Evolutionary conservation across 2,888 invertebrate species (phyloP).

Genomic region (Pasiphila rectangulata): DNA sequence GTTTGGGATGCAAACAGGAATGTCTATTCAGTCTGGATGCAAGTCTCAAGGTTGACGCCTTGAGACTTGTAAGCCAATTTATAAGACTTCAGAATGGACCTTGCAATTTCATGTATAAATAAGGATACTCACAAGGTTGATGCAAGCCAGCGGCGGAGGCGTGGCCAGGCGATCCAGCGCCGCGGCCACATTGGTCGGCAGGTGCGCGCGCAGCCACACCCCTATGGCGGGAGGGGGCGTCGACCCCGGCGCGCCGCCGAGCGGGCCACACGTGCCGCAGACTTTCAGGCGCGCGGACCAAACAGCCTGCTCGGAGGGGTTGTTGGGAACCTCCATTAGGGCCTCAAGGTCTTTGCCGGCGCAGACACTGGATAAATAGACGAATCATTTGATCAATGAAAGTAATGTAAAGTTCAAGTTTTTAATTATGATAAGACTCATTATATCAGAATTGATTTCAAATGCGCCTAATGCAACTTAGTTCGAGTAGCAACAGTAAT

Average conservation of each 20-base stretch:
- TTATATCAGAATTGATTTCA: no score
- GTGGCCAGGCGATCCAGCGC: slow-evolving; percentile 58
- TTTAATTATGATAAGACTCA: no score
- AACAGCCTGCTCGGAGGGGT: slow-evolving; percentile 53
- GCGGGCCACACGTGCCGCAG: slow-evolving; percentile 50
- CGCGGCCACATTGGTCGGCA: slow-evolving; percentile 56
- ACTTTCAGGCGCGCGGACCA: slow-evolving; percentile 55
- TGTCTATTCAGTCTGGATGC: no score
- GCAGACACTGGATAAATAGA: slow-evolving; percentile 48
- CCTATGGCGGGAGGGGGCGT: slow-evolving; percentile 57
- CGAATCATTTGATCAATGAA: no score
- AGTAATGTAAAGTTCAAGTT: no score
- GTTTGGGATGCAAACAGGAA: no score
- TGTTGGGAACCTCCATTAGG: slow-evolving; percentile 47
- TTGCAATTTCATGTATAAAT: no score
- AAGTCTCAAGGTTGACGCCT: no score
- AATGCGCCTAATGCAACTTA: no score
- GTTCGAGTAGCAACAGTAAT: no score
- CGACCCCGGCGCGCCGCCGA: slow-evolving; percentile 43
- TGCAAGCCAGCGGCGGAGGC: slow-evolving; percentile 56
- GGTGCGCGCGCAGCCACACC: slow-evolving; percentile 62
- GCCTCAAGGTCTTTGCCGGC: slow-evolving; percentile 61
- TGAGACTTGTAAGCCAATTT: no score
- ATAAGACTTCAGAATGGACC: no score
- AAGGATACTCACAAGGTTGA: slow-evolving; percentile 47